Evolutionary conservation across 2,888 invertebrate genomes (phyloP).

Genomic region (Cerastis leucographa): DNA sequence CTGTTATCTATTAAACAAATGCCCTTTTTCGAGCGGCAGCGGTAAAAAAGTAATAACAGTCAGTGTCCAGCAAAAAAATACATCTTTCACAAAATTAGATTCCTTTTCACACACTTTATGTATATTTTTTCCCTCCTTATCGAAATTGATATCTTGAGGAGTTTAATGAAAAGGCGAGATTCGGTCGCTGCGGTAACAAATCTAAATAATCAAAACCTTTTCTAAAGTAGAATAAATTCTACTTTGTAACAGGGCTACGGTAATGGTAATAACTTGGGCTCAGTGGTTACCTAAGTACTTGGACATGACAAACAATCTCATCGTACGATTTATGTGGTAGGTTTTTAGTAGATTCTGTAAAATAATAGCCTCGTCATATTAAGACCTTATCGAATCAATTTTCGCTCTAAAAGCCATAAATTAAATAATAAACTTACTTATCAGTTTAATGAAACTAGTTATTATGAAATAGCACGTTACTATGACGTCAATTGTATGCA

Average conservation of each 20-base stretch:
- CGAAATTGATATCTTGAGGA: conserved; percentile 62
- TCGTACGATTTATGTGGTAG: background rate
- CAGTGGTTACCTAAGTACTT: background rate
- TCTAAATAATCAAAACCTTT: background rate
- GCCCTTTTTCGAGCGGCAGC: too few relatives aligned
- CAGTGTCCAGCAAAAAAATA: conserved; percentile 58
- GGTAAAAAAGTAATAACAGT: background rate
- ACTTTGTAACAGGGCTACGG: background rate
- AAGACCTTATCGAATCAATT: background rate
- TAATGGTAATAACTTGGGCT: background rate
- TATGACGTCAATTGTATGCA: conserved; percentile 22
- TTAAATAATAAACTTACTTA: background rate
- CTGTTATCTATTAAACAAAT: too few relatives aligned
- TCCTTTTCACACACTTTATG: conserved; percentile 59
- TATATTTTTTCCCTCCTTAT: conserved; percentile 61
- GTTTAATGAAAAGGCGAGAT: conserved; percentile 40
- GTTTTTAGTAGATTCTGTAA: background rate
- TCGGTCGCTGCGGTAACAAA: conserved; percentile 13
- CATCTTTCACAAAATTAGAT: conserved; percentile 66
- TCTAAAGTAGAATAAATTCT: too few relatives aligned
- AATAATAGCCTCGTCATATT: background rate
- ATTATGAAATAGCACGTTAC: conserved; percentile 15
- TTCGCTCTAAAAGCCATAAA: background rate
- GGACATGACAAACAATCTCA: background rate
- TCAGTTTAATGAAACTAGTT: background rate